A percentile compares a stretch with the other conserved stretches of the same genome.
Conservation (phyloP, 2,888 invertebrate species). For the Pterobdella sp. region DNA sequence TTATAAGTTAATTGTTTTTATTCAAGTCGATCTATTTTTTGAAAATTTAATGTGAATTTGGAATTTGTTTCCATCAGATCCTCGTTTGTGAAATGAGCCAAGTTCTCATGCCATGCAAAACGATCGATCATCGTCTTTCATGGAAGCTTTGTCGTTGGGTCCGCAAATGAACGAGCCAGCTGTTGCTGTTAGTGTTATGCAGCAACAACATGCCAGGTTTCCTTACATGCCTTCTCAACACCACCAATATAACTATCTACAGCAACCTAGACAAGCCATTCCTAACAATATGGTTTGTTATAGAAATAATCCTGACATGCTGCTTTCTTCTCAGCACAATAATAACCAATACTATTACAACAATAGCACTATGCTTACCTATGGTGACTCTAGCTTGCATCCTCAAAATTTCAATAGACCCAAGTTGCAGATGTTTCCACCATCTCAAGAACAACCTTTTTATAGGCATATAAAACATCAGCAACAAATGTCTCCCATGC, state of each 20-base stretch:
- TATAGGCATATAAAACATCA: background rate
- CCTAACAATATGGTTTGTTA: constrained; percentile 8
- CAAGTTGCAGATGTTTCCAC: background rate
- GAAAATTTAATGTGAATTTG: too few species aligned
- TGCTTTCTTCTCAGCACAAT: background rate
- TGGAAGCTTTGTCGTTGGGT: background rate
- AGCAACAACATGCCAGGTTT: constrained; percentile 1
- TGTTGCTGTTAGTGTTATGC: background rate
- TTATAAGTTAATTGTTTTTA: too few species aligned
- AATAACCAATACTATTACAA: background rate
- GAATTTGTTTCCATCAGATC: background rate
- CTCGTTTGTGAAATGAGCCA: constrained; percentile 7
- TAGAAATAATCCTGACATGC: background rate
- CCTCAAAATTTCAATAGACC: background rate
- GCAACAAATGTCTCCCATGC: constrained; percentile 1
- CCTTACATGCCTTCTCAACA: background rate
- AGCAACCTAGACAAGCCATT: too few species aligned
- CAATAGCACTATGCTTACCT: background rate
- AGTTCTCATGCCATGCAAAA: background rate
- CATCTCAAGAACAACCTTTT: background rate
- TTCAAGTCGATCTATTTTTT: too few species aligned
- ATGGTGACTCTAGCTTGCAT: background rate
- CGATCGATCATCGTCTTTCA: background rate
- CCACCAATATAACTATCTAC: background rate
- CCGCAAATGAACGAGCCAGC: background rate